phyloP scores from a whole-genome alignment of 2,113 vertebrate species.

The Andinoacara biseriatus region DNA sequence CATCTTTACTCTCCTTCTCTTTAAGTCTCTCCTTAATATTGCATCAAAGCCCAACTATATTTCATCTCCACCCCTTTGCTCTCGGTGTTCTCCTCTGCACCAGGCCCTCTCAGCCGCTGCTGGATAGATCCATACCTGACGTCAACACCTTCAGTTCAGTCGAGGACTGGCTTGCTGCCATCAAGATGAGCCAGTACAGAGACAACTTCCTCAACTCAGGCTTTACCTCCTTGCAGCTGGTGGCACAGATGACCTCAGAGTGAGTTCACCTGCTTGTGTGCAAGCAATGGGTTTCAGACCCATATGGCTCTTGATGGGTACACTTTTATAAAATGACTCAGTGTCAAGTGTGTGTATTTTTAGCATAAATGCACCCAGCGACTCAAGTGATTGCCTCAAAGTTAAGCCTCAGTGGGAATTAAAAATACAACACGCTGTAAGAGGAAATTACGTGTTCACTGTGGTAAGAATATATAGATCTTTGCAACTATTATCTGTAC shows the following conservation, averaged over 20 bases:
- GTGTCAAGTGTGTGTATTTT: conserved; percentile 57
- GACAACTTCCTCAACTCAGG: conserved; percentile 97
- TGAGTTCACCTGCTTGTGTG: conserved; percentile 80
- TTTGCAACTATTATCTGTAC: not conserved
- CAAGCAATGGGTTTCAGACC: not conserved
- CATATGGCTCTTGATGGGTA: conserved; percentile 46
- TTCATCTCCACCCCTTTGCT: not conserved
- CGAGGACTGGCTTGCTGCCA: conserved; percentile 96
- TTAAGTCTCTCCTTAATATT: conserved; percentile 46
- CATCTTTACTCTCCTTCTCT: conserved; percentile 3
- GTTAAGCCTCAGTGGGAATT: conserved; percentile 1
- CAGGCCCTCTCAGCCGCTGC: conserved; percentile 98
- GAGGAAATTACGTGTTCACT: not conserved
- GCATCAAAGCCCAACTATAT: conserved; percentile 29
- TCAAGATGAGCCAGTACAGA: conserved; percentile 99
- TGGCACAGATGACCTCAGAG: conserved; percentile 98
- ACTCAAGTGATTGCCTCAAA: conserved; percentile 34
- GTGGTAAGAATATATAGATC: not conserved
- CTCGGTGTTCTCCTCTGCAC: not conserved
- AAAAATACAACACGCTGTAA: conserved; percentile 24
- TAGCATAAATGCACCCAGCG: conserved; percentile 22
- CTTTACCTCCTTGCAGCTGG: conserved; percentile 96
- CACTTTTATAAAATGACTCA: conserved; percentile 41
- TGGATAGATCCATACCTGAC: conserved; percentile 97
- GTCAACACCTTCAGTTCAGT: conserved; percentile 98